A percentile compares a stretch with the other conserved stretches of the same genome.
These are phyloP conservation scores for Syngnathus acus DNA, from an alignment of 2,797 vertebrate genomes.

Conservation along the genomic window DNA sequence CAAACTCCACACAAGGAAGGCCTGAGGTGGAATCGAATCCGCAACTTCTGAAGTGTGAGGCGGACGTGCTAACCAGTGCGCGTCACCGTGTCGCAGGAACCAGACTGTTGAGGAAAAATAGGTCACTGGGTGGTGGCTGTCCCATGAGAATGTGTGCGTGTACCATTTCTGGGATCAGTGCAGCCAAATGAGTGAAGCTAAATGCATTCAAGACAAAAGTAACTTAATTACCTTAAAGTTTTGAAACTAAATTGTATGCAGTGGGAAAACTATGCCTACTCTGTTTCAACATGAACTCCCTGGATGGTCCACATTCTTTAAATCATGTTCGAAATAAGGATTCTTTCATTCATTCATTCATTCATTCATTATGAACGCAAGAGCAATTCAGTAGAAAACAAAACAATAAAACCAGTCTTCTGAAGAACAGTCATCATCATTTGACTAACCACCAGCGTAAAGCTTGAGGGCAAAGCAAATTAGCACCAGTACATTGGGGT, in stretches of 20 bases:
- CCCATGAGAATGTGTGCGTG: constrained; percentile 21
- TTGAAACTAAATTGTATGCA: neutral
- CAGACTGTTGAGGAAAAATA: constrained; percentile 14
- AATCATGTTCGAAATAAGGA: no score
- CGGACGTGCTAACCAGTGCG: no score
- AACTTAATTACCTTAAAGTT: constrained; percentile 8
- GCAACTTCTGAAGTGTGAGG: no score
- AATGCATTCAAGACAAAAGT: constrained; percentile 19
- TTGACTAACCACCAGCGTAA: constrained; percentile 4
- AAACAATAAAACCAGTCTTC: constrained; percentile 6
- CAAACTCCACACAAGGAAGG: no score
- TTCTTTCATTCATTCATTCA: no score
- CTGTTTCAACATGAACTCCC: neutral
- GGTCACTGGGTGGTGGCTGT: constrained; percentile 30
- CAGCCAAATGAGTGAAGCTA: constrained; percentile 14
- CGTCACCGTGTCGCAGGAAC: neutral
- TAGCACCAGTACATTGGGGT: neutral
- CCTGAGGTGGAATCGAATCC: no score
- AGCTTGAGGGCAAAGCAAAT: neutral
- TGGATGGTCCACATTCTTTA: no score
- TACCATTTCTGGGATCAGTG: constrained; percentile 15
- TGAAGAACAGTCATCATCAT: constrained; percentile 1
- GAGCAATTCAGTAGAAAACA: constrained; percentile 8
- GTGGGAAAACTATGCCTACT: neutral
- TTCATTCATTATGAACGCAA: neutral